Conservation (phyloP, 2,113 vertebrate genomes). For the Desmodus rotundus region DNA sequence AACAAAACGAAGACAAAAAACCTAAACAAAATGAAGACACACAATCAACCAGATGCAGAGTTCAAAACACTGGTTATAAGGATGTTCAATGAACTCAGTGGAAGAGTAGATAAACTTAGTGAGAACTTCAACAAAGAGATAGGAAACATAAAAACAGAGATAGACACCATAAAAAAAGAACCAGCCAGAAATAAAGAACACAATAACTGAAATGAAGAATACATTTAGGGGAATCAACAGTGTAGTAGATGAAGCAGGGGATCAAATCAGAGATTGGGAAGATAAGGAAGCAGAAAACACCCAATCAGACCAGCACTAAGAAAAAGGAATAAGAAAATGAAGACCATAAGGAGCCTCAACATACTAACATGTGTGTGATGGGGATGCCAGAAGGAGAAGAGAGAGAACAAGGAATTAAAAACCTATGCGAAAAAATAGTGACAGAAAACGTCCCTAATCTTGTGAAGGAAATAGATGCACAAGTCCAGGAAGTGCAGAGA, state of each 20-base stretch:
- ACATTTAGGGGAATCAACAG: not conserved
- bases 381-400: not conserved
- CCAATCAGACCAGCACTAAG: not conserved
- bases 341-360: not conserved
- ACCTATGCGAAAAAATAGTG: not conserved
- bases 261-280: not conserved
- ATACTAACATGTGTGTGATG: not conserved
- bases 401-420: not conserved
- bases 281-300: not conserved
- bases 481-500: not conserved
- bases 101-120: not conserved
- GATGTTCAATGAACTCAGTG: not conserved
- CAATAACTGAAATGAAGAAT: not conserved
- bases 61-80: not conserved
- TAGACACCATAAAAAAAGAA: not conserved
- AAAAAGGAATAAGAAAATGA: not conserved
- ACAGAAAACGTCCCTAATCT: not conserved
- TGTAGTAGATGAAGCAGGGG: not conserved
- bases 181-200: not conserved
- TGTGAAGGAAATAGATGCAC: not conserved
- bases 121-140: not conserved
- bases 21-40: not conserved
- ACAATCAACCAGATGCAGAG: not conserved
- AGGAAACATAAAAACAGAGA: not conserved
- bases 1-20: not conserved